Evolutionary conservation across 1,140 invertebrate genomes (phyloP).

Genomic region (Drosophila parabipectinata): DNA sequence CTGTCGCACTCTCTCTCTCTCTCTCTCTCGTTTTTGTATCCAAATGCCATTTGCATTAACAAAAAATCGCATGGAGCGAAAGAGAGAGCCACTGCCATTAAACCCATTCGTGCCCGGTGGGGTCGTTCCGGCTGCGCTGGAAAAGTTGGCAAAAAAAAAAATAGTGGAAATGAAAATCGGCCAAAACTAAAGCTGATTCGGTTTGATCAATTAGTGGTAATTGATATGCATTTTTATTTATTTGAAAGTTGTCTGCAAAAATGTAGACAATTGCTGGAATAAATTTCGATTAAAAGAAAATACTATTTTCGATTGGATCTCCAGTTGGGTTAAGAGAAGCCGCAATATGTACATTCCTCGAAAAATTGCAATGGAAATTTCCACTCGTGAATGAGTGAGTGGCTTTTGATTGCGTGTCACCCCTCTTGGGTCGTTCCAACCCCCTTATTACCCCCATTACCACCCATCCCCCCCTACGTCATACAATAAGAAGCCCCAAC

Average conservation of each 20-base stretch:
- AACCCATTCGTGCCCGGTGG: conserved; percentile 57
- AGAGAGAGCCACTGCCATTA: conserved; percentile 51
- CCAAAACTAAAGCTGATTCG: not conserved
- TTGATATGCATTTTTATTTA: not conserved
- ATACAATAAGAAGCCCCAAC: not conserved
- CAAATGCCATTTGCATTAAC: conserved; percentile 61
- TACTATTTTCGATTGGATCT: too few species aligned
- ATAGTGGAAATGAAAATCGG: conserved; percentile 25
- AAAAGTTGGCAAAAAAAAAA: conserved; percentile 15
- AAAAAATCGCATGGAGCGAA: conserved; percentile 32
- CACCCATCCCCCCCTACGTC: not conserved
- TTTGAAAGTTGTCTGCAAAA: too few species aligned
- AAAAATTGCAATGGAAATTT: conserved; percentile 73
- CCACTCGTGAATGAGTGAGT: conserved; percentile 53
- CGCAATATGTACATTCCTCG: conserved; percentile 42
- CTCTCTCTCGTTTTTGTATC: conserved; percentile 22
- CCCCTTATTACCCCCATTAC: not conserved
- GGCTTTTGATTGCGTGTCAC: conserved; percentile 35
- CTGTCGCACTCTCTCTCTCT: not conserved
- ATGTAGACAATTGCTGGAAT: too few species aligned
- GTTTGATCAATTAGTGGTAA: not conserved
- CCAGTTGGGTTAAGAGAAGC: conserved; percentile 32
- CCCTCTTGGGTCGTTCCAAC: conserved; percentile 8
- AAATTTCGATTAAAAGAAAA: too few species aligned
- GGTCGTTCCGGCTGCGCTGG: conserved; percentile 51